Conservation (phyloP, 2,888 invertebrate genomes). For the Acronicta leporina region DNA sequence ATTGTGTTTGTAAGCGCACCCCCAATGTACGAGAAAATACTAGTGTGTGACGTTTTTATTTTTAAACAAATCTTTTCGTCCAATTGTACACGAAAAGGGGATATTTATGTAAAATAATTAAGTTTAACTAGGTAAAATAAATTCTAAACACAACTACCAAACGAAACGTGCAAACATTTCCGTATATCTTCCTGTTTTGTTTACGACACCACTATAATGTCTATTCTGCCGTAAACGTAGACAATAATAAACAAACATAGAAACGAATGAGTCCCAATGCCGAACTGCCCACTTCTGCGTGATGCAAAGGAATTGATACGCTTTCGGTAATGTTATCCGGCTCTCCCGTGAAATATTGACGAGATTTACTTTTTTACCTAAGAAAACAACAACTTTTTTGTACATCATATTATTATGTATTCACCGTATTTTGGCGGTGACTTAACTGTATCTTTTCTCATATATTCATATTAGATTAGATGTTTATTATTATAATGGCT, state of each 20-base stretch:
- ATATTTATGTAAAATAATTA: too few relatives aligned
- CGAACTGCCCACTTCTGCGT: slow-evolving; percentile 35
- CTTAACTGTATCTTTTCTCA: too few relatives aligned
- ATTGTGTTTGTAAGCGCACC: too few relatives aligned
- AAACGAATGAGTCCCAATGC: slow-evolving; percentile 15
- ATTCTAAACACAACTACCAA: slow-evolving; percentile 21
- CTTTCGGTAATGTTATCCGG: slow-evolving; percentile 35
- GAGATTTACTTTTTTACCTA: slow-evolving; percentile 26
- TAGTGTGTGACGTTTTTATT: too few relatives aligned
- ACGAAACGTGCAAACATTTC: slow-evolving; percentile 40
- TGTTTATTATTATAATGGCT: too few relatives aligned
- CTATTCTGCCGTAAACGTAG: slow-evolving; percentile 30
- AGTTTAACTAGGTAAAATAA: too few relatives aligned
- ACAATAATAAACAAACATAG: slow-evolving; percentile 29
- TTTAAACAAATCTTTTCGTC: too few relatives aligned
- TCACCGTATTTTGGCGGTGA: too few relatives aligned
- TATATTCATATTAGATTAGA: too few relatives aligned
- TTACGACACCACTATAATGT: slow-evolving; percentile 31
- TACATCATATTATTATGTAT: too few relatives aligned
- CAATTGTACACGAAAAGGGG: too few relatives aligned
- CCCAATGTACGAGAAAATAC: too few relatives aligned
- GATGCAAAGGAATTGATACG: slow-evolving; percentile 51
- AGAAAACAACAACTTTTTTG: slow-evolving; percentile 17
- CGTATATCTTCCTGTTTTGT: slow-evolving; percentile 36
- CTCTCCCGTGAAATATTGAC: slow-evolving; percentile 41